Conservation (phyloP, 2,113 vertebrate genomes). For the Erinaceus europaeus region DNA sequence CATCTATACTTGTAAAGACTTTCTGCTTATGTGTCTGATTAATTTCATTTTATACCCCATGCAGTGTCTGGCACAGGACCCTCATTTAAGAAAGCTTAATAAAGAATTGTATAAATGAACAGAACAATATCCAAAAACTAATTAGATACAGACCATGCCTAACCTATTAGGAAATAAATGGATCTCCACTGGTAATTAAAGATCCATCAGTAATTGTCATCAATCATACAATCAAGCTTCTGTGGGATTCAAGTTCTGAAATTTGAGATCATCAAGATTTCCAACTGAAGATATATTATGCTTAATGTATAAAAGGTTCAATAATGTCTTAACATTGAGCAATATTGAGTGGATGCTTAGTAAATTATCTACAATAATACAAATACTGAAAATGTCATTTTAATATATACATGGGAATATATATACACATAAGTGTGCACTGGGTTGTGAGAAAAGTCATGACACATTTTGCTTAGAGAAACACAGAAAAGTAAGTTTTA, state of each 20-base stretch:
- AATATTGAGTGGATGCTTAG: neutral
- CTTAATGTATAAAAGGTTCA: neutral
- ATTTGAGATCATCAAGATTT: neutral
- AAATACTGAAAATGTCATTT: neutral
- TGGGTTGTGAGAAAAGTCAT: too few relatives aligned
- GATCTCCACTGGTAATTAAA: neutral
- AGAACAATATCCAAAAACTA: neutral
- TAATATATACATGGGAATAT: too few relatives aligned
- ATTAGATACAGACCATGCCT: neutral
- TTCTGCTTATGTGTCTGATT: neutral
- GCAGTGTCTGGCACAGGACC: neutral
- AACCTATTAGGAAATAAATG: neutral
- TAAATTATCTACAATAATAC: neutral
- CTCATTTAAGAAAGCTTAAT: neutral
- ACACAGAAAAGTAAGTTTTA: too few relatives aligned
- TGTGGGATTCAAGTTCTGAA: neutral
- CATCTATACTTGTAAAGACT: neutral
- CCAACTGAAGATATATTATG: neutral
- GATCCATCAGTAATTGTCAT: neutral
- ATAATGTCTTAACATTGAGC: neutral
- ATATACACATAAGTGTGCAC: too few relatives aligned
- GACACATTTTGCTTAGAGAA: too few relatives aligned
- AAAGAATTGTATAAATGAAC: neutral
- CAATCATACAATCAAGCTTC: neutral
- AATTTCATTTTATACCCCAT: neutral